Evolutionary conservation across 2,888 invertebrate genomes (phyloP), one percentile per base, ranked within the genome.

Genomic region (Resseliella maxima): DNA sequence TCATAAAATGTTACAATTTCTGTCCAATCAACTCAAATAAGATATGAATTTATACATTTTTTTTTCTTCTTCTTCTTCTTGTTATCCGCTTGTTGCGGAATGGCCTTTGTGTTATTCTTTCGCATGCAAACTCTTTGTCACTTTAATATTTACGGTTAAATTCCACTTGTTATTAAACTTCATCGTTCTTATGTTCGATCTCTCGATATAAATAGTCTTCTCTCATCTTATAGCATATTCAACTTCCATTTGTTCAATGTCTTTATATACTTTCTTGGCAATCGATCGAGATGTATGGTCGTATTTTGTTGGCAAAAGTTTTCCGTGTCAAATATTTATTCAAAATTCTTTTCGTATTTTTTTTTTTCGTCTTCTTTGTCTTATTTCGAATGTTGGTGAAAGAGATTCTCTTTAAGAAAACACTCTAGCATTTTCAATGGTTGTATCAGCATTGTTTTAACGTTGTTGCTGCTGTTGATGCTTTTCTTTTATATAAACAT

Each of bases 151-250:
- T 83, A 83, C n/a, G 38, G 38, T n/a, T n/a, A 18, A 83, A 83
- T 83, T 83, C 18, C 24, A n/a, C 38, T 83, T 83, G 24, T 83
- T 83, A 83, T 83, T 83, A 83, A 83, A 38, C 36, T 83, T 36
- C 83, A n/a, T 83, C 83, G 72, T 72, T 72, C 35, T 31, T n/a
- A n/a, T n/a, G 38, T 38, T 83, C n/a, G 83, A 83, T 83, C 38
- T 83, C n/a, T n/a, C n/a, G 21, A 83, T 83, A 83, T 83, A 83
- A 83, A 83, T 83, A 83, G 83, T 38, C 83, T 83, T 59, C 38
- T 64, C 64, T 38, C 21, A 12, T 83, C 36, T 38, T 83, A 38
- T 83, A 31, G 72, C 72, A 72, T n/a, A n/a, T 72, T 72, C 72
- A 72, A 72, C 31, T 72, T 35, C 72, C 31, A 31, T 72, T 31